These are phyloP conservation scores for Erythrocercus mccallii DNA, from an alignment of 2,113 vertebrate genomes.

Conservation along the genomic window DNA sequence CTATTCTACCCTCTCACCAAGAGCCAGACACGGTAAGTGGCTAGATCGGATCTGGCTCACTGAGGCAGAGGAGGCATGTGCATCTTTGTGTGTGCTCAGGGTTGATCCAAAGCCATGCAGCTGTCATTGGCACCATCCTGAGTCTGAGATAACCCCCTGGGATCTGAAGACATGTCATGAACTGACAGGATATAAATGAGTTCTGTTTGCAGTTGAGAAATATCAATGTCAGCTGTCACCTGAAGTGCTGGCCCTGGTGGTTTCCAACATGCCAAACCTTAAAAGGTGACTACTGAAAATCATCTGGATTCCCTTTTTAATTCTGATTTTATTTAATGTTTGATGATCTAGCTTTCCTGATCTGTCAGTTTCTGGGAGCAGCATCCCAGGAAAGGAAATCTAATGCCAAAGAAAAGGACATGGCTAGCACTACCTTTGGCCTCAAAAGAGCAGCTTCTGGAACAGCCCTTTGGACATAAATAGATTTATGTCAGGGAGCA, in stretches of 20 bases:
- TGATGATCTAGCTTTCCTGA: not conserved
- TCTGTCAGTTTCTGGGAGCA: not conserved
- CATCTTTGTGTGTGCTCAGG: accelerated
- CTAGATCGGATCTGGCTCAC: not conserved
- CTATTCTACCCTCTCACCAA: not conserved
- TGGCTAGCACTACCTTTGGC: not conserved
- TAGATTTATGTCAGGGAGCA: not conserved
- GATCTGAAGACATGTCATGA: not conserved
- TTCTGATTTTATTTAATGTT: not conserved
- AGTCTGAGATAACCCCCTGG: not conserved
- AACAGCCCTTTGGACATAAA: not conserved
- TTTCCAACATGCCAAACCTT: not conserved
- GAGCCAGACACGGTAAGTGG: not conserved
- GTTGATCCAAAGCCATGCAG: not conserved
- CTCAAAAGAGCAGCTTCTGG: not conserved
- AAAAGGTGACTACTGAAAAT: not conserved
- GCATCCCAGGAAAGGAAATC: not conserved
- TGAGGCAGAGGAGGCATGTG: not conserved
- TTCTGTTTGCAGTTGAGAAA: not conserved
- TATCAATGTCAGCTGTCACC: not conserved
- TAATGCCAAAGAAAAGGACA: not conserved
- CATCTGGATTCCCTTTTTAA: not conserved
- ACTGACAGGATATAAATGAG: not conserved
- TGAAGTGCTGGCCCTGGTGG: not conserved
- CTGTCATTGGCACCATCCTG: not conserved